Percentiles rank a stretch among this genome's conserved stretches.
Conservation (phyloP, 2,888 invertebrate species). For the Ochropleura leucogaster region DNA sequence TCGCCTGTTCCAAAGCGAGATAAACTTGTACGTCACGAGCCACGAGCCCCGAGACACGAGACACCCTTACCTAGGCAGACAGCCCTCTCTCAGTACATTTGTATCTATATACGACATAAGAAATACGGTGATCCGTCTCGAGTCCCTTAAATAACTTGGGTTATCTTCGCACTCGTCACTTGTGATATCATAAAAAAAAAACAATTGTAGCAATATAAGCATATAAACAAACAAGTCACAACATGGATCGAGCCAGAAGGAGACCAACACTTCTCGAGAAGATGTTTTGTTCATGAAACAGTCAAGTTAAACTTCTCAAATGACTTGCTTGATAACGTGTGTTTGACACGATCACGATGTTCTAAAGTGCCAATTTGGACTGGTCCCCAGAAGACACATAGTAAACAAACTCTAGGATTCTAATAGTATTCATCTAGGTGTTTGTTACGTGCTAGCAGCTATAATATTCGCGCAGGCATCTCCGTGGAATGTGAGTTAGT, state of each 20-base stretch:
- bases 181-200: not conserved
- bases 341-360: not conserved
- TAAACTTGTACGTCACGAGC: constrained; percentile 7
- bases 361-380: not conserved
- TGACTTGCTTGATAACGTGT: not conserved
- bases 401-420: not conserved
- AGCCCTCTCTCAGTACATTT: not conserved
- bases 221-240: not conserved
- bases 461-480: not conserved
- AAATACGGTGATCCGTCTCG: not conserved
- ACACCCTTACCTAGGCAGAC: not conserved
- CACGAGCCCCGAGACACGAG: no score
- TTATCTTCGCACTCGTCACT: not conserved
- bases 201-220: not conserved
- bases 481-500: constrained; percentile 29
- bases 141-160: not conserved
- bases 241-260: not conserved
- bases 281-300: not conserved
- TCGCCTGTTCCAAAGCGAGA: constrained; percentile 18
- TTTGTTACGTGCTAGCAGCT: not conserved
- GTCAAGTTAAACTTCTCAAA: not conserved
- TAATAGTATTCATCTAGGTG: no score
- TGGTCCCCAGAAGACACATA: not conserved
- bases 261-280: not conserved
- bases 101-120: not conserved